Base-by-base conservation (phyloP, 37 sponge, comb jelly and placozoan genomes). In the Agelas oroides region DNA sequence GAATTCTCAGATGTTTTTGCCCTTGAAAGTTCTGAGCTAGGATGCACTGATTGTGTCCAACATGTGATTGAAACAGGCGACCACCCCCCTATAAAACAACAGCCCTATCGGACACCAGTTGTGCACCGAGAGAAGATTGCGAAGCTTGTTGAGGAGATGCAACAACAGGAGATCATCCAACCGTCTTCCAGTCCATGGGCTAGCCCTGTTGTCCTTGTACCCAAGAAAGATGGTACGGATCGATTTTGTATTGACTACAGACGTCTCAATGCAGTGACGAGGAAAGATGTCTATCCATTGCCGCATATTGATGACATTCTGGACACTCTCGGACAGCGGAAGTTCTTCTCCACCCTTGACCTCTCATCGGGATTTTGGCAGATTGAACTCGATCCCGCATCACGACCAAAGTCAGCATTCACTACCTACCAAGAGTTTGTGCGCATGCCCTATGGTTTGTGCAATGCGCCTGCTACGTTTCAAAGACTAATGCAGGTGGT, bases 401-500 rank as follows among this genome's bases (percentile, higher is more conserved):
- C 70, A 21, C 64, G 52, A 28, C 30, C 61, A 38, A 74, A 81
- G 37, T 82, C 82, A 56, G 83, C 82, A 3, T 88, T 88, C 59
- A 75, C 74, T 37, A 88, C 89, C 18, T 58, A 41, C 25, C 36
- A 72, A 32, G 89, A 88, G 71, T 82, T 76, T 23, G 66, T 60
- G 34, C 60, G 68, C 23, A 75, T 88, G 66, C 89, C 89, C 18
- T 81, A 54, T 28, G 75, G 75, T 21, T 30, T 75, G 20, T 75
- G 75, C 56, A 75, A 75, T 54, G n/a, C n/a, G n/a, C n/a, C n/a
- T n/a, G 75, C 75, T 20, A 70, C 70, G 13, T 63, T 63, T 34
- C 92, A 92, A 59, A 37, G 84, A 33, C 82, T 83, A 27, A 92
- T 87, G 88, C 57, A 87, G 23, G 41, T 32, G 17, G 71, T 88